Percentiles rank a stretch among this genome's conserved stretches.
phyloP scores from a whole-genome alignment of 2,113 vertebrate genomes.

The Artemisiospiza belli region DNA sequence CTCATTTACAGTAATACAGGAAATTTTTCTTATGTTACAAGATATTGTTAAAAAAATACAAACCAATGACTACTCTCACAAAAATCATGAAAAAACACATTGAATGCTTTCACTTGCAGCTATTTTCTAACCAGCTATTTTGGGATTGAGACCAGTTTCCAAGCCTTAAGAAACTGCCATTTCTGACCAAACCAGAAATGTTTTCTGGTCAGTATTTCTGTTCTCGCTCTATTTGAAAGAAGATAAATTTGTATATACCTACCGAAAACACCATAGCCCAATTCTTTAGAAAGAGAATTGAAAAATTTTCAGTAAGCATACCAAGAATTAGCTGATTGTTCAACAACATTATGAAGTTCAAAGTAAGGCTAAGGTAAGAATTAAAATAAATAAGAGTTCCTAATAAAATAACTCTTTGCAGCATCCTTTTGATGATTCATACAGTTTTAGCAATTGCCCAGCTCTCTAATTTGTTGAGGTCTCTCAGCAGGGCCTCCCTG shows the following conservation, averaged over 20 bases:
- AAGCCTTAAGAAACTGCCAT: neutral
- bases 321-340: neutral
- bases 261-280: neutral
- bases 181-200: neutral
- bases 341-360: neutral
- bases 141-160: neutral
- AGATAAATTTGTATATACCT: neutral
- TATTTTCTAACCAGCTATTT: neutral
- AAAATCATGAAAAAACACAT: fast-evolving
- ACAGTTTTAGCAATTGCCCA: neutral
- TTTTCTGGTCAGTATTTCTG: neutral
- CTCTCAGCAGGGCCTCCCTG: neutral
- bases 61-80: neutral
- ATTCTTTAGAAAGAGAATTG: neutral
- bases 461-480: neutral
- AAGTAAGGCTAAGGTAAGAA: neutral
- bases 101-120: neutral
- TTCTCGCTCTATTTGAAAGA: neutral
- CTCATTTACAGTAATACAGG: neutral
- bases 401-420: neutral
- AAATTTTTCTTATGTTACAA: neutral
- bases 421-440: neutral
- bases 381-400: neutral
- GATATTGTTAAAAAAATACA: neutral
- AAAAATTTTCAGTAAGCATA: neutral